These are phyloP conservation scores for Salvator merianae DNA, from an alignment of 2,113 vertebrate genomes.

Conservation along the genomic window DNA sequence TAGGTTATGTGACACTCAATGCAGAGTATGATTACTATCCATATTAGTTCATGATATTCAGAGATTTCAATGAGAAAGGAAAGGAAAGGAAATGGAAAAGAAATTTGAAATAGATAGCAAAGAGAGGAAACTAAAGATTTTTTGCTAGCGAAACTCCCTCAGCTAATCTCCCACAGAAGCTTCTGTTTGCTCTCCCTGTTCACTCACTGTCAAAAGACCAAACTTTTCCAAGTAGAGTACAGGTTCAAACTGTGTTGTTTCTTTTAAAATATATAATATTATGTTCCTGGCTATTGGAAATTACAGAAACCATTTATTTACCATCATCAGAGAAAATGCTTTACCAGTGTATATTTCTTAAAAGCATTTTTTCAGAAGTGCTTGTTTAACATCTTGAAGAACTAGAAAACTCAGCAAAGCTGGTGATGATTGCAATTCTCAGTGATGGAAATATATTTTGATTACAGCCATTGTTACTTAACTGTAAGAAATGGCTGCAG, in stretches of 20 bases:
- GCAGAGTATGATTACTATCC: too few relatives aligned
- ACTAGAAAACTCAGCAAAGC: background rate
- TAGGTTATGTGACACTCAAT: too few relatives aligned
- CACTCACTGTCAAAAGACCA: too few relatives aligned
- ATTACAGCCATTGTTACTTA: conserved; percentile 23
- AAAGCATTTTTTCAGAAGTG: background rate
- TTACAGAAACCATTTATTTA: background rate
- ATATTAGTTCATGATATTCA: too few relatives aligned
- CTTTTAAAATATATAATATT: background rate
- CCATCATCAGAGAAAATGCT: background rate
- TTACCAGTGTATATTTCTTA: background rate
- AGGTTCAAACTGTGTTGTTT: conserved; percentile 11
- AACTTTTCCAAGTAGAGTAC: too few relatives aligned
- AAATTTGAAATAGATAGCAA: too few relatives aligned
- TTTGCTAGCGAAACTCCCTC: too few relatives aligned
- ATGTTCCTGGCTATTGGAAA: background rate
- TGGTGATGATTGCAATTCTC: background rate
- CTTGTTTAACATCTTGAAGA: background rate
- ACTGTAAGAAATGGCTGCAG: conserved; percentile 3
- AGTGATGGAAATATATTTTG: conserved; percentile 12
- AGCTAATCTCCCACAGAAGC: too few relatives aligned
- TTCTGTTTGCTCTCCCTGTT: too few relatives aligned
- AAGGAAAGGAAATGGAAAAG: too few relatives aligned
- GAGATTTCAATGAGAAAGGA: too few relatives aligned
- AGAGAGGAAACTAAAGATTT: too few relatives aligned